phyloP scores from a whole-genome alignment of 2,888 invertebrate species.

The Hirudinaria manillensis region DNA sequence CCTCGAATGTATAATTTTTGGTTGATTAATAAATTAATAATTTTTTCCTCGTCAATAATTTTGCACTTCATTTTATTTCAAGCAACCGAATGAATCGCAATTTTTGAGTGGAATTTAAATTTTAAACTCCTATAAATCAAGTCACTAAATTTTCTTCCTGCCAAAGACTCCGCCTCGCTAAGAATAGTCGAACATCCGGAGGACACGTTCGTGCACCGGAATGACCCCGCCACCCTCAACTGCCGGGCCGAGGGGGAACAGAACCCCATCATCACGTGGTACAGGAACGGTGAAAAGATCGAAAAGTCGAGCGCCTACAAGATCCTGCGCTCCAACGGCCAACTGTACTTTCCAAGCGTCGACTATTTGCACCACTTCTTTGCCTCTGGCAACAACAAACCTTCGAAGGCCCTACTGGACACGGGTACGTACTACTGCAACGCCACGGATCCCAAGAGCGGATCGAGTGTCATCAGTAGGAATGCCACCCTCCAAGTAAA shows the following conservation, averaged over 20 bases:
- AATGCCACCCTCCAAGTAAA: slow-evolving; percentile 40
- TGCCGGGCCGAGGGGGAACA: slow-evolving; percentile 84
- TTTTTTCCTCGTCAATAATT: too few relatives aligned
- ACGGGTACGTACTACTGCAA: slow-evolving; percentile 41
- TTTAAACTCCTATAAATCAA: too few relatives aligned
- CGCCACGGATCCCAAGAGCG: slow-evolving; percentile 39
- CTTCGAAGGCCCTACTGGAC: slow-evolving; percentile 30
- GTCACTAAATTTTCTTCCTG: too few relatives aligned
- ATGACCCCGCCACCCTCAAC: slow-evolving; percentile 91
- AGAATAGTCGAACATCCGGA: slow-evolving; percentile 89
- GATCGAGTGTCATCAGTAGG: slow-evolving; percentile 37
- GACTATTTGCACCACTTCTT: slow-evolving; percentile 1
- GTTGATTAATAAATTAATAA: too few relatives aligned
- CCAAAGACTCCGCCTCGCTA: not conserved
- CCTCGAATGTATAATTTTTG: too few relatives aligned
- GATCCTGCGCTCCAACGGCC: slow-evolving; percentile 1
- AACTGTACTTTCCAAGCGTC: slow-evolving; percentile 4
- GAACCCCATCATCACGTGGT: slow-evolving; percentile 71
- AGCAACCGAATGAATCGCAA: too few relatives aligned
- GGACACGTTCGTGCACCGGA: slow-evolving; percentile 81
- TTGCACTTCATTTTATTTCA: too few relatives aligned
- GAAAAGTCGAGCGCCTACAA: slow-evolving; percentile 3
- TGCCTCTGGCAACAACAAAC: slow-evolving; percentile 17
- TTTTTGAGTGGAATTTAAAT: too few relatives aligned
- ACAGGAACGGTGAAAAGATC: slow-evolving; percentile 2